Evolutionary conservation across 2,888 invertebrate species (phyloP).

Genomic region (Heliconius sara): DNA sequence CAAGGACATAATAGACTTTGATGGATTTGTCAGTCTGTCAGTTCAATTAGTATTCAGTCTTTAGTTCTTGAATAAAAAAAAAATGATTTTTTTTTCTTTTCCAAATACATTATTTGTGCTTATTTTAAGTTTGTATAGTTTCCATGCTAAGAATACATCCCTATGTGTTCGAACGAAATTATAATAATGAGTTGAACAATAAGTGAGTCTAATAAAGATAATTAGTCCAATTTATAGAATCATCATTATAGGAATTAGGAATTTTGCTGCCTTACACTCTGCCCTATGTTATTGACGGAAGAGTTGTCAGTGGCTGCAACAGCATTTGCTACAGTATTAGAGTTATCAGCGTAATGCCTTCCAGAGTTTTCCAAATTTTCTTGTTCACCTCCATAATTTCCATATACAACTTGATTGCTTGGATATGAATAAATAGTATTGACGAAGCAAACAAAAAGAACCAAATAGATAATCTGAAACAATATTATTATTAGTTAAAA

Average conservation of each 20-base stretch:
- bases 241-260: background rate
- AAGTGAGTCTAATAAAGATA: background rate
- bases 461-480: background rate
- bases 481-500: background rate
- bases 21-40: no score
- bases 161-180: no score
- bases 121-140: background rate
- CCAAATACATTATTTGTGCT: background rate
- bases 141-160: background rate
- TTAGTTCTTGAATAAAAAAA: no score
- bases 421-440: background rate
- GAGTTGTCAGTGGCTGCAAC: background rate
- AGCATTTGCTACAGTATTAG: background rate
- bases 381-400: background rate
- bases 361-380: background rate
- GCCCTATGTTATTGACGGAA: background rate
- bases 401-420: background rate
- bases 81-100: no score
- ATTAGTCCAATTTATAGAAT: background rate
- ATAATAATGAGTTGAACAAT: no score
- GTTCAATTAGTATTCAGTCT: no score
- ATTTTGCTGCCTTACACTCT: background rate
- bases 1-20: no score
- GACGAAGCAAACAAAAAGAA: constrained; percentile 5
- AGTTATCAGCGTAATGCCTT: background rate